Evolutionary conservation across 92 coral and sea anemone genomes (phyloP).

Genomic region (Phenganax stokvisi): DNA sequence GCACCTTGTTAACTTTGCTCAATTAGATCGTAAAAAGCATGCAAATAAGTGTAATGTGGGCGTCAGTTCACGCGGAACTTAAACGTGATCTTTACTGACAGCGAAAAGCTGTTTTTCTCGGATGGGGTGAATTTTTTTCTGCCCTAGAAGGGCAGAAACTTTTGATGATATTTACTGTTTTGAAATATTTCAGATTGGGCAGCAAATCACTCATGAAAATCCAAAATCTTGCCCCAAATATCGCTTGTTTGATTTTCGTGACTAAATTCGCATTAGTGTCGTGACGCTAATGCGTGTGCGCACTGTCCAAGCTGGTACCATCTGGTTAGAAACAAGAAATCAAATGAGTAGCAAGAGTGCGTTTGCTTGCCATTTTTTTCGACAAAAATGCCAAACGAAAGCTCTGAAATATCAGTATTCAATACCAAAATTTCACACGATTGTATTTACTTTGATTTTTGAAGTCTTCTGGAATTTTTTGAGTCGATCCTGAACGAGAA

Average conservation of each 20-base stretch:
- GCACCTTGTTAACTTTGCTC: too few species aligned
- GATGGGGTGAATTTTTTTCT: too few species aligned
- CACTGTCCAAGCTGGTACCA: not conserved
- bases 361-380: not conserved
- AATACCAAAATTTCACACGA: not conserved
- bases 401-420: not conserved
- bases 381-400: not conserved
- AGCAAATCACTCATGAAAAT: slow-evolving; percentile 1
- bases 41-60: too few species aligned
- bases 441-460: not conserved
- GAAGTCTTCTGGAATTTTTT: not conserved
- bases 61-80: too few species aligned
- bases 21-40: too few species aligned
- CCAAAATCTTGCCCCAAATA: not conserved
- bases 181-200: not conserved
- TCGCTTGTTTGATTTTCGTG: slow-evolving; percentile 15
- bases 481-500: not conserved
- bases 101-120: too few species aligned
- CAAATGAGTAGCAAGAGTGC: not conserved
- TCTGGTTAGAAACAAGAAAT: not conserved
- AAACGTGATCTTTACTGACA: too few species aligned
- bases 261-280: slow-evolving; percentile 6
- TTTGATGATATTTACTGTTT: not conserved
- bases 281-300: not conserved
- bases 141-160: not conserved